Base-by-base conservation (phyloP, 2,113 vertebrate species). In the Pavo muticus region DNA sequence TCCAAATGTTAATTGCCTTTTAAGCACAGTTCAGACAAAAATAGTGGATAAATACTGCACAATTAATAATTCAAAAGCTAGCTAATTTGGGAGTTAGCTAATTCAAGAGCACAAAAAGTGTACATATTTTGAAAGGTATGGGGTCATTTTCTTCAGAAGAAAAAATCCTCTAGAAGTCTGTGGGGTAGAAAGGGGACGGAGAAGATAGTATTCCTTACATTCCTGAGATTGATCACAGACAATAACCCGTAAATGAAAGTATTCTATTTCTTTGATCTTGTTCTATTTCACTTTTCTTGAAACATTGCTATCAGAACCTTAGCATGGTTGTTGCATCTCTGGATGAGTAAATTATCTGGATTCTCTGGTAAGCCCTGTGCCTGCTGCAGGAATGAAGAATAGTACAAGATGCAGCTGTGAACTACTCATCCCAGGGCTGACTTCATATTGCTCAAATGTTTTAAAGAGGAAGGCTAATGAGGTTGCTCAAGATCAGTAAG, bases 331-430 rank as follows among this genome's bases (percentile, higher is more conserved):
- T 6, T 1, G 1, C 11, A 67, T 15, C 21, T 59, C 57, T 57
- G 40, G 12, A 60, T 54, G 6, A 82, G 0, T 4, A 68, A 29
- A 35, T 60, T 0, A 2, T 11, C 12, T 40, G 11, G 18, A 50
- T 7, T 47, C 4, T 75, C 8, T 1, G 0, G 10, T 29, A 44
- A 76, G 7, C 18, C 9, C 59, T 2, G 1, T 14, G 9, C 12
- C 17, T 44, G 9, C 8, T 32, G 12, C 39, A 9, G 15, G 21
- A 79, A 67, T 8, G 17, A 77, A 56, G 24, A 40, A 35, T 10
- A 39, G 8, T 3, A 10, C 2, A 25, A n/a, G 21, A 18, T 13
- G 30, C 10, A 21, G 19, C 23, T 42, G 29, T n/a, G 37, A 32
- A 30, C 63, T 16, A 40, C 37, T n/a, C 37, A 24, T 21, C 75